Base-by-base conservation (phyloP, 64 coral and sea anemone species). In the Montipora foliosa region DNA sequence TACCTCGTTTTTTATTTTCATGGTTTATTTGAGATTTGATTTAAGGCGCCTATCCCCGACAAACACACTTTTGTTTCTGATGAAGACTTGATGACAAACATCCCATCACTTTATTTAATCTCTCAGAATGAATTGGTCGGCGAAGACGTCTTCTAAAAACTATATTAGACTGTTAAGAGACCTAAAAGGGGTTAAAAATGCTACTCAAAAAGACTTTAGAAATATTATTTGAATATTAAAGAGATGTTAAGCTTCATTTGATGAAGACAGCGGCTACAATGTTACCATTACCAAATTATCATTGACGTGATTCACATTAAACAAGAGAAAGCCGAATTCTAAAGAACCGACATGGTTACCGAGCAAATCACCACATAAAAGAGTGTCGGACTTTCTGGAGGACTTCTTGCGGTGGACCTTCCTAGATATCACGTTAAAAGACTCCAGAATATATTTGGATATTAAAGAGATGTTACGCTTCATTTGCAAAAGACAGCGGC, bases 181-280 rank as follows among this genome's bases (percentile, higher is more conserved):
- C 44, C 9, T 48, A 44, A 47, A 44, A 45, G 24, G 25, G 5
- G 44, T 17, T 47, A 47, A 76, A 2, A 11, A 76, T 44, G 6
- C 74, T 76, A 76, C 22, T 45, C 74, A 76, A 16, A 47, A 76
- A 76, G 25, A 76, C 22, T 76, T 2, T 44, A 76, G 7, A 46
- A 47, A 76, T 44, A 47, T 76, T 44, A 25, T 76, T 76, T 76
- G 74, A 76, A 76, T 76, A 76, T 44, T 47, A 69, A 69, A 60
- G 15, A 69, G 67, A 69, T 69, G 67, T 69, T 69, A 69, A 10
- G 67, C 67, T 69, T 69, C 15, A 69, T 69, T 69, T 19, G 67
- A 19, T 22, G n/a, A 69, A 13, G 15, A 69, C 67, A 69, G 67
- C 17, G 67, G 67, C 19, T 69, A n/a, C 15, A 69, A 0, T 17